A percentile compares a stretch with the other conserved stretches of the same genome.
Conservation (phyloP, 2,797 vertebrate species). For the Eupleurogrammus muticus region DNA sequence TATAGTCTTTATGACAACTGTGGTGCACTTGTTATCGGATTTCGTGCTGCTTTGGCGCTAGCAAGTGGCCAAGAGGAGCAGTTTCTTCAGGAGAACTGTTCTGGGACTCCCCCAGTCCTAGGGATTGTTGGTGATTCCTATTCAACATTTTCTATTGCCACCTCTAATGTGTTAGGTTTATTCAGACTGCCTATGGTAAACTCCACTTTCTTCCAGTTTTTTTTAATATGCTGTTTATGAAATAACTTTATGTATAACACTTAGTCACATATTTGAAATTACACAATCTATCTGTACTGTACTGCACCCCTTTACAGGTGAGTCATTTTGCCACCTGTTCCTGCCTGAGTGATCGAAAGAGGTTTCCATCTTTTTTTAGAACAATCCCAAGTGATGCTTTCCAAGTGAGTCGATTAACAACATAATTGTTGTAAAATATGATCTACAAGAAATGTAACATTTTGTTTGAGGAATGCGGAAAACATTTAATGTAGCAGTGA, state of each 20-base stretch:
- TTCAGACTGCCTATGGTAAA: slow-evolving; percentile 64
- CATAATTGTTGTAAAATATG: neutral
- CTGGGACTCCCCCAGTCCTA: slow-evolving; percentile 50
- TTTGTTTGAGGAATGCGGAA: neutral
- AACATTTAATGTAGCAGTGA: neutral
- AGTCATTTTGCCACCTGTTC: slow-evolving; percentile 78
- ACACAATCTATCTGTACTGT: neutral
- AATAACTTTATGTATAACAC: neutral
- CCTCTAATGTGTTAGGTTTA: slow-evolving; percentile 55
- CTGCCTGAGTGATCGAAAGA: slow-evolving; percentile 55
- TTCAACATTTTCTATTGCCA: slow-evolving; percentile 61
- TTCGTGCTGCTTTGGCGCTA: slow-evolving; percentile 75
- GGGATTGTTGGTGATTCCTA: slow-evolving; percentile 67
- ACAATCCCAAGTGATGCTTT: slow-evolving; percentile 80
- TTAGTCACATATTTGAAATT: neutral
- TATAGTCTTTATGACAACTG: slow-evolving; percentile 84
- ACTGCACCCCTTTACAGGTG: slow-evolving; percentile 55
- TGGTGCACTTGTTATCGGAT: slow-evolving; percentile 70
- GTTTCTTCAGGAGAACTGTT: slow-evolving; percentile 48
- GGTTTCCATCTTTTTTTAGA: slow-evolving; percentile 68
- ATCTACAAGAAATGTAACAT: neutral
- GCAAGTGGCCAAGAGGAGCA: slow-evolving; percentile 57
- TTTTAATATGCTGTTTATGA: neutral
- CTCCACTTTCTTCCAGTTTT: neutral
- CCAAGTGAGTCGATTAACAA: slow-evolving; percentile 55